phyloP scores from a whole-genome alignment of 2,797 vertebrate species.

The Allobates femoralis region DNA sequence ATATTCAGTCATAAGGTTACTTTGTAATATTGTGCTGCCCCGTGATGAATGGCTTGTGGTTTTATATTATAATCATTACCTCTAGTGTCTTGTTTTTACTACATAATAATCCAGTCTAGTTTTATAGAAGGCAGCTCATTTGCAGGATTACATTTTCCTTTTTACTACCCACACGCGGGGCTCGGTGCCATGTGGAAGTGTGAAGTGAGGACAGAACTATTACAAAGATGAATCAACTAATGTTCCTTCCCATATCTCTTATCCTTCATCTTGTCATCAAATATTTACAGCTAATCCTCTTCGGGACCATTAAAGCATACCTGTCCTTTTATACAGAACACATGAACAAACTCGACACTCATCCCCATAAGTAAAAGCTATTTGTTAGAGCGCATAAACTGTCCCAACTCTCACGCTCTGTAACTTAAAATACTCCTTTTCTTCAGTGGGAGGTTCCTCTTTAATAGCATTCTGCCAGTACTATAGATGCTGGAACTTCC shows the following conservation, averaged over 20 bases:
- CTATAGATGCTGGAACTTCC: too few relatives aligned
- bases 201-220: constrained; percentile 25
- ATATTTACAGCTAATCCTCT: not conserved
- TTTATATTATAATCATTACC: constrained; percentile 45
- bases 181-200: not conserved
- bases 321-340: too few relatives aligned
- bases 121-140: constrained; percentile 9
- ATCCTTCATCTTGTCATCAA: not conserved
- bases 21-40: constrained; percentile 29
- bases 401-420: too few relatives aligned
- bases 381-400: too few relatives aligned
- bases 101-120: constrained; percentile 23
- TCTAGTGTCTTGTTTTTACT: constrained; percentile 34
- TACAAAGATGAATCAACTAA: not conserved
- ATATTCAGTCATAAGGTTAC: constrained; percentile 47
- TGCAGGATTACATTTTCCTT: not conserved
- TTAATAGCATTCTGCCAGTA: too few relatives aligned
- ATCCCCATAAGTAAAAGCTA: too few relatives aligned
- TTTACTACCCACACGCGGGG: not conserved
- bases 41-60: constrained; percentile 10
- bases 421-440: too few relatives aligned
- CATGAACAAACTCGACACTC: too few relatives aligned
- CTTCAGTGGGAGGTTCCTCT: too few relatives aligned
- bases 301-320: not conserved
- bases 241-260: not conserved